These are phyloP conservation scores for Myotis planiceps DNA, from an alignment of 2,797 vertebrate species.

Conservation along the genomic window DNA sequence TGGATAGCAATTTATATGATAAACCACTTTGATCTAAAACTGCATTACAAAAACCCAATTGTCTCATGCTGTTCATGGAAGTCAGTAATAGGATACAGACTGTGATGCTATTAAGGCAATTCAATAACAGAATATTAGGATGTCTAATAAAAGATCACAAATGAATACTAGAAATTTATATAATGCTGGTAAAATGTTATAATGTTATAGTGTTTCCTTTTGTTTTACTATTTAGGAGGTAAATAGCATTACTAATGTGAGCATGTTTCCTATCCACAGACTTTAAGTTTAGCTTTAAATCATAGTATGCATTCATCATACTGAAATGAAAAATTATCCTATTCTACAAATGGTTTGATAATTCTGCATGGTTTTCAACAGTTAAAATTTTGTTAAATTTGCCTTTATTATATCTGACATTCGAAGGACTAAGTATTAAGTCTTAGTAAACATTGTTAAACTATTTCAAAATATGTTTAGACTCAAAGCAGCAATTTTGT, in stretches of 20 bases:
- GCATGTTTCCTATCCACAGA: background rate
- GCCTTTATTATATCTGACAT: background rate
- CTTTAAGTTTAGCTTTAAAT: background rate
- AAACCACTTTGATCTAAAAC: slow-evolving; percentile 54
- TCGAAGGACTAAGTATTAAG: background rate
- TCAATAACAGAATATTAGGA: slow-evolving; percentile 64
- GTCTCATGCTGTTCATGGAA: slow-evolving; percentile 14
- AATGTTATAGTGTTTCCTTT: background rate
- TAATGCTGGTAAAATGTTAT: background rate
- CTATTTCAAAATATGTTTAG: background rate
- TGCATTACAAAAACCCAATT: slow-evolving; percentile 50
- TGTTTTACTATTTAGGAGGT: background rate
- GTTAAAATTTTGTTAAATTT: background rate
- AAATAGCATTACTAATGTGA: background rate
- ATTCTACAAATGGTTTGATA: background rate
- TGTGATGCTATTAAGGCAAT: slow-evolving; percentile 60
- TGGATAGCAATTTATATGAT: slow-evolving; percentile 53
- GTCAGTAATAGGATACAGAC: slow-evolving; percentile 60
- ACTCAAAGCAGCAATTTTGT: background rate
- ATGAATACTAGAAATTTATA: background rate
- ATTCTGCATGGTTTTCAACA: background rate
- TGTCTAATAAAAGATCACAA: slow-evolving; percentile 57
- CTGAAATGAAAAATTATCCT: background rate
- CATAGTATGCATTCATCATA: background rate
- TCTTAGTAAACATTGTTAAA: background rate